Base-by-base conservation (phyloP, 2,888 invertebrate genomes). In the Acrobasis consociella region DNA sequence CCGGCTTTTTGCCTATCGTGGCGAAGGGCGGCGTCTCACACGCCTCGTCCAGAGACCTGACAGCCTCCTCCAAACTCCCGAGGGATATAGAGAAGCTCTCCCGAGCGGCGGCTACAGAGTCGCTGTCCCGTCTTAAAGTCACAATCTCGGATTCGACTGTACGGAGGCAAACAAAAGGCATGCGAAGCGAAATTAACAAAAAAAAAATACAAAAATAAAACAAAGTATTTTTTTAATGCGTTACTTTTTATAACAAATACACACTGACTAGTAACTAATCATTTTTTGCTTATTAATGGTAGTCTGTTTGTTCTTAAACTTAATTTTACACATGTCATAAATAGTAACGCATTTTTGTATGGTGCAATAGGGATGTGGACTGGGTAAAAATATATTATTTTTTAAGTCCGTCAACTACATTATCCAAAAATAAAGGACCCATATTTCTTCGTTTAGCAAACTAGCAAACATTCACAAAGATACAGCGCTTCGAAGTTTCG, bases 111-210 rank as follows among this genome's bases (percentile, higher is more conserved):
- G 86, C 86, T 5, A 89, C 81, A 0, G 84, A 80, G 0, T 93
- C 94, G 81, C 90, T 90, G 78, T 93, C 93, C 69, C 93, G 93
- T 0, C 92, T 86, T 9, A 92, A 76, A 0, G 89, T 90, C 79
- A 94, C 94, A 70, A 94, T 93, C 85, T 94, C 94, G 63, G 91
- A 89, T 62, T 84, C 85, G 70, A 87, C 87, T 80, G 67, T 42
- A 17, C 15, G 63, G 39, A 15, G 31, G 63, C 64, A 63, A 63
- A 50, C 22, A 56, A 73, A 74, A 55, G 58, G 71, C 85, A 82
- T 85, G 86, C 86, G 71, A 85, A 83, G 84, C 79, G 72, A 72
- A 70, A 71, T 71, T 69, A 75, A 72, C 69, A 74, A 69, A 66
- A 72, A 71, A 65, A 70, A 69, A 78, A 73, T 73, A 67, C 65